Base-by-base conservation (phyloP, 1,140 invertebrate species). In the Medauroidea extradentata region DNA sequence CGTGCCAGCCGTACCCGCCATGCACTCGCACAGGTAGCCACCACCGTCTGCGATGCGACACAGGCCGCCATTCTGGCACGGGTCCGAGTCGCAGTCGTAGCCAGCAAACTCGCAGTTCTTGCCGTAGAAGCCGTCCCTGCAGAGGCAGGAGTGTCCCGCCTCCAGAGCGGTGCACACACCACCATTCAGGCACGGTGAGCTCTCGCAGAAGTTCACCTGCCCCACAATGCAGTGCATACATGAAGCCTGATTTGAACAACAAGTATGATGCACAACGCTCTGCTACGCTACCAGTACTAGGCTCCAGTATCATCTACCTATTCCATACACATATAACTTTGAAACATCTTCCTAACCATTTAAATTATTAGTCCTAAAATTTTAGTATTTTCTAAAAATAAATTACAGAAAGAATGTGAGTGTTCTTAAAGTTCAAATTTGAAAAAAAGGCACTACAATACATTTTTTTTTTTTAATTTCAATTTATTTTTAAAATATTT, bases 181-280 rank as follows among this genome's bases (percentile, higher is more conserved):
- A 11, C 93, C 93, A 68, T 96, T 96, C 65, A 89, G 86, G 67
- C 94, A 97, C 0, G 93, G 93, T 0, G 87, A 88, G 63, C 86
- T 89, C 4, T 89, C 88, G 72, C 95, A 98, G 65, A 98, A 94
- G 70, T 99, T 90, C 29, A 34, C 29, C 29, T 34, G 29, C 29
- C 5, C 29, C 29, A 34, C n/a, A n/a, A n/a, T n/a, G n/a, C n/a
- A n/a, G n/a, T n/a, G 0, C 96, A 43, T n/a, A 49, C 21, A n/a
- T 49, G 18, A 11, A 11, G 19, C 21, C 14, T 11, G 14, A 9
- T 11, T 49, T 14, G 18, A 49, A 7, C 29, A 4, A 34, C 29
- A 34, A 4, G 29, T 34, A 7, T 11, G 7, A 21, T 52, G 25
- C 7, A 49, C 48, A 70, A 48, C 77, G 70, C 24, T 71, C 44